Percentiles rank a stretch among this genome's conserved stretches.
Evolutionary conservation across 2,113 vertebrate genomes (phyloP).

Genomic region (Tachysurus vachellii): DNA sequence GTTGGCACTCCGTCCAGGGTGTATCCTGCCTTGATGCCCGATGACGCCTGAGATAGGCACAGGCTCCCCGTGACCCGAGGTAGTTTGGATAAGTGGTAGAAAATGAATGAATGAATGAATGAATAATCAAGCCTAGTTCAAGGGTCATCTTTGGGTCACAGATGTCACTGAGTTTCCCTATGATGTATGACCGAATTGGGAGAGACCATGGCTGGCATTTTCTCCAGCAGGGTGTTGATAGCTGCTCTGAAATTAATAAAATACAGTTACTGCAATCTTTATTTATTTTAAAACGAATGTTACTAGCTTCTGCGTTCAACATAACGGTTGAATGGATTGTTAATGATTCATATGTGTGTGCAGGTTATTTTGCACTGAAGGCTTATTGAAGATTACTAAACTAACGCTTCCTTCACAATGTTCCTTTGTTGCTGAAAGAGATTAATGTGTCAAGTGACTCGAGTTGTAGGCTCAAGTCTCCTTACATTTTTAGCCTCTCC

Average conservation of each 20-base stretch:
- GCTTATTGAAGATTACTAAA: conserved; percentile 71
- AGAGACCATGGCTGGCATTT: conserved; percentile 13
- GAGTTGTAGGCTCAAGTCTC: conserved; percentile 62
- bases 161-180: background rate
- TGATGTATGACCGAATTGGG: conserved; percentile 16
- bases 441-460: conserved; percentile 80
- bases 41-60: too few relatives aligned
- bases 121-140: too few relatives aligned
- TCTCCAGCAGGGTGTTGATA: conserved; percentile 42
- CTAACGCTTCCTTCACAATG: conserved; percentile 68
- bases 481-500: conserved; percentile 54
- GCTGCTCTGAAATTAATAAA: background rate
- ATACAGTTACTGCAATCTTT: background rate
- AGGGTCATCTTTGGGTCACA: background rate
- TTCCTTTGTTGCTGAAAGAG: conserved; percentile 72
- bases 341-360: background rate
- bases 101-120: too few relatives aligned
- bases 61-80: too few relatives aligned
- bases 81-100: too few relatives aligned
- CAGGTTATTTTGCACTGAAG: conserved; percentile 46
- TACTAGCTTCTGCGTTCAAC: background rate
- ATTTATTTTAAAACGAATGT: background rate
- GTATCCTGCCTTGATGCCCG: too few relatives aligned
- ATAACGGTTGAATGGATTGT: background rate
- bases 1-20: too few relatives aligned